A percentile compares a stretch with the other conserved stretches of the same genome.
Conservation (phyloP, 2,888 invertebrate genomes). For the Drosophila fulvimacula region DNA sequence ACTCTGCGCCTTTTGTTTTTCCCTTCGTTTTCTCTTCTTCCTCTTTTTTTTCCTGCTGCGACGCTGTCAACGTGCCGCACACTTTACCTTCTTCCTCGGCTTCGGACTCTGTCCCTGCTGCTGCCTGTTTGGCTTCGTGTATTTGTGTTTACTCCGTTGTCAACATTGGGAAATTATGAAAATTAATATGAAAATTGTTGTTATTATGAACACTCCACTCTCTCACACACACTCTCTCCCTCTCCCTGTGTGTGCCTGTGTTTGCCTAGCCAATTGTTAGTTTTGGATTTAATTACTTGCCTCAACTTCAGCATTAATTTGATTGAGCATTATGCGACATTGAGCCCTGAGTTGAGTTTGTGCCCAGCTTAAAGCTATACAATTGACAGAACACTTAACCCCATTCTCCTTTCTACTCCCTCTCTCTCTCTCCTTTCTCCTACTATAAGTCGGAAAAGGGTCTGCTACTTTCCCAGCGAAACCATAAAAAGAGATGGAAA, state of each 20-base stretch:
- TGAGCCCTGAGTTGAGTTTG: conserved; percentile 27
- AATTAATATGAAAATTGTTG: conserved; percentile 78
- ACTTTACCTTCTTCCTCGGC: conserved; percentile 3
- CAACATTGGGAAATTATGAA: conserved; percentile 78
- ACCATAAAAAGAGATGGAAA: conserved; percentile 22
- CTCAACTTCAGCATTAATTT: conserved; percentile 72
- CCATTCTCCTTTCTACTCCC: conserved; percentile 12
- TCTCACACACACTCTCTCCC: not conserved
- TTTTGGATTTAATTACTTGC: conserved; percentile 78
- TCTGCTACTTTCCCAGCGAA: conserved; percentile 25
- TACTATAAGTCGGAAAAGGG: conserved; percentile 21
- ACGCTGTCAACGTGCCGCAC: conserved; percentile 42
- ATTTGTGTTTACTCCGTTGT: conserved; percentile 73
- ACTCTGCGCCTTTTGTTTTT: conserved; percentile 54
- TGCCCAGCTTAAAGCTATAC: conserved; percentile 15
- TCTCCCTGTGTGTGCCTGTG: conserved; percentile 21
- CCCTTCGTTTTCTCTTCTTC: conserved; percentile 12
- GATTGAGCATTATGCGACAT: conserved; percentile 75
- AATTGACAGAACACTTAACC: conserved; percentile 50
- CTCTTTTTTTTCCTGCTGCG: conserved; percentile 25
- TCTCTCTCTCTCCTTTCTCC: not conserved
- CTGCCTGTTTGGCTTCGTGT: conserved; percentile 67
- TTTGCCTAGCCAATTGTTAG: conserved; percentile 67
- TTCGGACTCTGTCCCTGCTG: conserved; percentile 1
- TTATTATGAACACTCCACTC: conserved; percentile 51